Conservation (phyloP, 2,888 invertebrate genomes). For the Thecocarcelia acutangulata region DNA sequence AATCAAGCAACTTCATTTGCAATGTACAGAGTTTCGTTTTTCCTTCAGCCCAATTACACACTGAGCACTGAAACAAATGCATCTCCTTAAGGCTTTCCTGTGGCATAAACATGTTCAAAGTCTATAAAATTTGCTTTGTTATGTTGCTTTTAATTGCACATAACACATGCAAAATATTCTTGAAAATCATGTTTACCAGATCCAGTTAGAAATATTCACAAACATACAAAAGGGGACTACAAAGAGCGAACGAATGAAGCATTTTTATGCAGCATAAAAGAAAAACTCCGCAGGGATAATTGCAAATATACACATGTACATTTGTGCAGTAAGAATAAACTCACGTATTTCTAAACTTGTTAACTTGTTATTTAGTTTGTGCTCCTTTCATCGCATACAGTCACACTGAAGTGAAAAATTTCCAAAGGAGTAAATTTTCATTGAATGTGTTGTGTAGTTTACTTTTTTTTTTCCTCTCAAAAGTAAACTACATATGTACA, state of each 20-base stretch:
- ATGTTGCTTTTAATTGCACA: constrained; percentile 38
- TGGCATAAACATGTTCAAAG: constrained; percentile 11
- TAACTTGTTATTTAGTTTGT: neutral
- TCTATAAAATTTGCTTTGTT: constrained; percentile 31
- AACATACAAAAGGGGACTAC: neutral
- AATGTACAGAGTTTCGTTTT: constrained; percentile 1
- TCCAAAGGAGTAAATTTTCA: neutral
- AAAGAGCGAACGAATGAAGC: neutral
- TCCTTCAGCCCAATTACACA: constrained; percentile 5
- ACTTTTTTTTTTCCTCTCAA: neutral
- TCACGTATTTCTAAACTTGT: constrained; percentile 8
- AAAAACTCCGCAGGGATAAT: constrained; percentile 34
- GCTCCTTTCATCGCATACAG: neutral
- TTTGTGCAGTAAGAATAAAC: neutral
- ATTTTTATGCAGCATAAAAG: neutral
- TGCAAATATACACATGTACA: neutral
- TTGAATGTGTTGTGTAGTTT: neutral
- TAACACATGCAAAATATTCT: constrained; percentile 4
- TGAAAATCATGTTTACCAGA: constrained; percentile 41
- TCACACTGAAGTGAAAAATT: neutral
- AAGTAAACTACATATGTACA: constrained; percentile 4
- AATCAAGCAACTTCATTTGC: neutral
- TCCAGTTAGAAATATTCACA: constrained; percentile 12
- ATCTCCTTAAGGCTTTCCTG: constrained; percentile 31
- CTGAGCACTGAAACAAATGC: neutral